Percentiles rank a stretch among this genome's conserved stretches.
Evolutionary conservation across 2,797 vertebrate genomes (phyloP).

Genomic region (Siniperca obscura): DNA sequence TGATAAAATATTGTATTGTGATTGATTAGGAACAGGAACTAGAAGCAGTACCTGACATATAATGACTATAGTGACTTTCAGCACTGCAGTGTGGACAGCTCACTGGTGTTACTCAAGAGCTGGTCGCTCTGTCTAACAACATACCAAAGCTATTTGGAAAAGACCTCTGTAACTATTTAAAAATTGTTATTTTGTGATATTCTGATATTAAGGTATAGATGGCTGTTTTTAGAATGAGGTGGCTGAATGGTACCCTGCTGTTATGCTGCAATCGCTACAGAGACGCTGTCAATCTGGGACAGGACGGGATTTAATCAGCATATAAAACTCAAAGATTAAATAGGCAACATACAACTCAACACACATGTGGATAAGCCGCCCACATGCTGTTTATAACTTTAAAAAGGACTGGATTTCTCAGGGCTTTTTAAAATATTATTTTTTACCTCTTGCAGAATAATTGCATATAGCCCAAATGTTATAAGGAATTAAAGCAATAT

Average conservation of each 20-base stretch:
- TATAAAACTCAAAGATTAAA: constrained; percentile 84
- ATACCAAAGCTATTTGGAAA: background rate
- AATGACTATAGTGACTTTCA: constrained; percentile 51
- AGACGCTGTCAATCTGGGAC: constrained; percentile 85
- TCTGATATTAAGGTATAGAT: constrained; percentile 9
- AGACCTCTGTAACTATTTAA: constrained; percentile 4
- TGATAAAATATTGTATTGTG: background rate
- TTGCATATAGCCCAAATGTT: background rate
- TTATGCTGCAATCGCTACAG: constrained; percentile 50
- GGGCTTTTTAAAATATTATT: background rate
- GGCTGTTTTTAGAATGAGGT: constrained; percentile 10
- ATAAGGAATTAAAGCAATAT: background rate
- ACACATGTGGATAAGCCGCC: constrained; percentile 52
- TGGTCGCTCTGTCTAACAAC: background rate
- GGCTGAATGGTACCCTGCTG: constrained; percentile 52
- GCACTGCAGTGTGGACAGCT: constrained; percentile 70
- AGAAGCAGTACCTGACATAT: background rate
- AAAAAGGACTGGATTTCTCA: constrained; percentile 9
- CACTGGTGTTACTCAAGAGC: constrained; percentile 13
- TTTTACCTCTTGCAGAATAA: background rate
- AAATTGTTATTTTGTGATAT: background rate
- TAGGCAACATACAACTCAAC: constrained; percentile 74
- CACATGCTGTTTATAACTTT: constrained; percentile 28
- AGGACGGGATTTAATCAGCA: constrained; percentile 81
- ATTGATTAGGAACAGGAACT: background rate